Conservation (phyloP, 2,888 invertebrate genomes). For the Parelbella ahira region DNA sequence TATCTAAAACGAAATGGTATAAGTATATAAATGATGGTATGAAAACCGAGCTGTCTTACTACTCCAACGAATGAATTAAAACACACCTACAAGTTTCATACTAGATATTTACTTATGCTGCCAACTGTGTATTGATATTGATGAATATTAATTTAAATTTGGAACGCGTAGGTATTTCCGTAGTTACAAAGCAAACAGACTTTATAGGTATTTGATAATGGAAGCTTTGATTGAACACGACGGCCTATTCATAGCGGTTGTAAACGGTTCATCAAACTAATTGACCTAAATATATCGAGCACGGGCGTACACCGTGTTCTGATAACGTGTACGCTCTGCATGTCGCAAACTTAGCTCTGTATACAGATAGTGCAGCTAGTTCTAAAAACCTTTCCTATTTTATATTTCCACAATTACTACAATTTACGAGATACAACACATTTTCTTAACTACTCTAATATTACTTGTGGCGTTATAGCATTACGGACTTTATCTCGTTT, state of each 20-base stretch:
- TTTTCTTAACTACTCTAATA: too few relatives aligned
- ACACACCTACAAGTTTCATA: too few relatives aligned
- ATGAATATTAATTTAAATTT: too few relatives aligned
- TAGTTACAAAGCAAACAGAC: slow-evolving; percentile 1
- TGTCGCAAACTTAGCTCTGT: slow-evolving; percentile 15
- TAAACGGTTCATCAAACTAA: slow-evolving; percentile 22
- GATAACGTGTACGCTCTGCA: slow-evolving; percentile 14
- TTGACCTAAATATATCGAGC: slow-evolving; percentile 22
- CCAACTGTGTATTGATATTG: slow-evolving; percentile 2
- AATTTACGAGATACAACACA: too few relatives aligned
- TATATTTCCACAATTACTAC: too few relatives aligned
- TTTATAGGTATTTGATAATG: slow-evolving; percentile 22
- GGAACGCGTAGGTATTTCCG: too few relatives aligned
- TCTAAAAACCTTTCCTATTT: too few relatives aligned
- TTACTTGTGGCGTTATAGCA: too few relatives aligned
- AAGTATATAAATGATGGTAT: slow-evolving; percentile 30
- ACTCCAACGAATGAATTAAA: slow-evolving; percentile 30
- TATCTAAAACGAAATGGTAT: slow-evolving; percentile 30
- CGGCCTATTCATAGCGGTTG: slow-evolving; percentile 23
- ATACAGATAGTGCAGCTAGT: too few relatives aligned
- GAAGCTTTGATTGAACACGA: slow-evolving; percentile 20
- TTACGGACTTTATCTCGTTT: too few relatives aligned
- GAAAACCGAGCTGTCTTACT: slow-evolving; percentile 29
- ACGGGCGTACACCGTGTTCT: slow-evolving; percentile 15
- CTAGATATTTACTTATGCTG: slow-evolving; percentile 8